Evolutionary conservation across 2,113 vertebrate species (phyloP).

Genomic region (Neolamprologus devosi): DNA sequence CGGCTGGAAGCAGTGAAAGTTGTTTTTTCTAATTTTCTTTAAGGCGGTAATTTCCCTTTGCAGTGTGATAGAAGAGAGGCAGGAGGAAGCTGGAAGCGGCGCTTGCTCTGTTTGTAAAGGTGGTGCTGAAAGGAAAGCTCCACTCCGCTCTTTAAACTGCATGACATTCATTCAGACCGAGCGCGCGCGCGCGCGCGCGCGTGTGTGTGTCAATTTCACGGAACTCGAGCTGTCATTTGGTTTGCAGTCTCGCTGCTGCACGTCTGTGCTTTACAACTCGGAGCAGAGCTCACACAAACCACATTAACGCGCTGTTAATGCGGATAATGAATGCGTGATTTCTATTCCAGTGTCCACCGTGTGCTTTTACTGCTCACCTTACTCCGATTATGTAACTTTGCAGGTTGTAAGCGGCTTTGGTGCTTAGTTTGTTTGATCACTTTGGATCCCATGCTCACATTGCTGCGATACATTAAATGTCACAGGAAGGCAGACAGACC

Average conservation of each 20-base stretch:
- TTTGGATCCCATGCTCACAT: not conserved
- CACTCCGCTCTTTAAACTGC: not conserved
- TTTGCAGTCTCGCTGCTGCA: not conserved
- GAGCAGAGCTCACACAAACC: not conserved
- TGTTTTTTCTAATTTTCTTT: not conserved
- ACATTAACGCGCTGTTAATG: not conserved
- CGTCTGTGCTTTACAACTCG: not conserved
- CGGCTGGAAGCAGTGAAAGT: not conserved
- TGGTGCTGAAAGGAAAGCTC: conserved; percentile 71
- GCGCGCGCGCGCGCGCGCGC: too few species aligned
- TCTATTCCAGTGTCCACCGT: not conserved
- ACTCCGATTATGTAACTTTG: conserved; percentile 17
- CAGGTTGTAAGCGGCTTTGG: conserved; percentile 12
- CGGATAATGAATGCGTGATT: not conserved
- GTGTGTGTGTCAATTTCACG: not conserved
- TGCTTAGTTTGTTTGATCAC: not conserved
- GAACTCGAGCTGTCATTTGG: not conserved
- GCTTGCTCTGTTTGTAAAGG: not conserved
- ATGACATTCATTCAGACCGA: not conserved
- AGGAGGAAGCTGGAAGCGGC: not conserved
- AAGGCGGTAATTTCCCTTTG: not conserved
- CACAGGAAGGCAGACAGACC: not conserved
- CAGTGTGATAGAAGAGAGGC: not conserved
- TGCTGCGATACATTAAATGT: not conserved
- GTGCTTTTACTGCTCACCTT: not conserved